Base-by-base conservation (phyloP, 2,888 invertebrate species). In the Orthosia gothica region DNA sequence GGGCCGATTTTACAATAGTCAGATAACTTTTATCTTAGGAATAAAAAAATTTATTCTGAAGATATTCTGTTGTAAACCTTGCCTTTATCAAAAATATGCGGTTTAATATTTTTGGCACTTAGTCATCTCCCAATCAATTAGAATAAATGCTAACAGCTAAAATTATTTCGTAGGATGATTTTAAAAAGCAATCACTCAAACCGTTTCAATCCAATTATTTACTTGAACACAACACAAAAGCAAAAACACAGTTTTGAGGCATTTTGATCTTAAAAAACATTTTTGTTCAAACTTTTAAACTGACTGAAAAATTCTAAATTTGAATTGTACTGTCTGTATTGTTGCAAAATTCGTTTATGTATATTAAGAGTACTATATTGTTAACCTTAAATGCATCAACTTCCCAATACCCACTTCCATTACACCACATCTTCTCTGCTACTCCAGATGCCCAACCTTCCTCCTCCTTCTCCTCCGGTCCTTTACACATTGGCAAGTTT, bases 121-220 rank as follows among this genome's bases (percentile, higher is more conserved):
- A 15, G n/a, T 76, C 65, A 81, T 59, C 23, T 71, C 81, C 20
- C 81, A 71, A 76, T 32, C 0, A 57, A 76, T 81, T 66, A 80
- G 50, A 66, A 61, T 47, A 40, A 61, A 70, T 11, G 52, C 47
- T 55, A 26, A 71, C 26, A 45, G 32, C 50, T 52, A 32, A 65
- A 18, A 68, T 68, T 62, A 59, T 58, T 65, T 65, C 15, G 20
- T 16, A 63, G 15, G 61, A 63, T 12, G 20, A 70, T 66, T 79
- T 73, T 65, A 70, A 65, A 50, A 85, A 88, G 83, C 88, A 83
- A 84, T 83, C 87, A 89, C 88, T 83, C 85, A 81, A 84, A 82
- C 80, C 81, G 77, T 57, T 82, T 71, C 84, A 81, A 75, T 67
- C 69, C 65, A 83, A 73, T 79, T 78, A 78, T 78, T 70, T 77